Evolutionary conservation across 1,140 invertebrate genomes (phyloP).

Genomic region (Luehdorfia chinensis): DNA sequence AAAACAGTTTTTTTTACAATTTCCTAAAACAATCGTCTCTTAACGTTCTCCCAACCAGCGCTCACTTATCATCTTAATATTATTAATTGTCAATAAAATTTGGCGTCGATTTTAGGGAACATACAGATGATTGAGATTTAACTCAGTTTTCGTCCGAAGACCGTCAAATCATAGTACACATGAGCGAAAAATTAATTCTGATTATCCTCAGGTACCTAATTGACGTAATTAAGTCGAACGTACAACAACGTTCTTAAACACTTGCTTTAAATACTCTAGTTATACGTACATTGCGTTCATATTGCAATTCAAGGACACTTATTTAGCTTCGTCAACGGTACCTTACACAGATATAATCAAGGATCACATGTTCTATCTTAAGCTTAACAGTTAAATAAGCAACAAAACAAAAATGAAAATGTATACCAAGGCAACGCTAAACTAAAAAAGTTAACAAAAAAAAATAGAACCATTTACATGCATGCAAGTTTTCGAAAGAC

Average conservation of each 20-base stretch:
- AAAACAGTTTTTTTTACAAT: constrained; percentile 62
- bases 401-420: constrained; percentile 14
- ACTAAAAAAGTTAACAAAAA: constrained; percentile 15
- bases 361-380: not conserved
- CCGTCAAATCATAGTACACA: constrained; percentile 6
- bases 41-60: constrained; percentile 42
- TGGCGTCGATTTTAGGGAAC: constrained; percentile 14
- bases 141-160: constrained; percentile 6
- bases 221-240: constrained; percentile 2
- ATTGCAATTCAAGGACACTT: constrained; percentile 11
- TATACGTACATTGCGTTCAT: constrained; percentile 1
- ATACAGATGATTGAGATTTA: constrained; percentile 13
- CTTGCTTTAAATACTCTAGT: not conserved
- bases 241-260: constrained; percentile 1
- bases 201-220: constrained; percentile 6
- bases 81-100: constrained; percentile 50
- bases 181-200: not conserved
- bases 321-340: not conserved
- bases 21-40: constrained; percentile 53
- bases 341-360: not conserved
- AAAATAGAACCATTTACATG: constrained; percentile 11
- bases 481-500: constrained; percentile 8
- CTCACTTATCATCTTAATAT: constrained; percentile 40
- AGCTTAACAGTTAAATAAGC: constrained; percentile 3
- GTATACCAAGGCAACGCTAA: constrained; percentile 1